These are phyloP conservation scores for Chymomyza procnemis DNA, from an alignment of 2,888 invertebrate species.

Conservation along the genomic window DNA sequence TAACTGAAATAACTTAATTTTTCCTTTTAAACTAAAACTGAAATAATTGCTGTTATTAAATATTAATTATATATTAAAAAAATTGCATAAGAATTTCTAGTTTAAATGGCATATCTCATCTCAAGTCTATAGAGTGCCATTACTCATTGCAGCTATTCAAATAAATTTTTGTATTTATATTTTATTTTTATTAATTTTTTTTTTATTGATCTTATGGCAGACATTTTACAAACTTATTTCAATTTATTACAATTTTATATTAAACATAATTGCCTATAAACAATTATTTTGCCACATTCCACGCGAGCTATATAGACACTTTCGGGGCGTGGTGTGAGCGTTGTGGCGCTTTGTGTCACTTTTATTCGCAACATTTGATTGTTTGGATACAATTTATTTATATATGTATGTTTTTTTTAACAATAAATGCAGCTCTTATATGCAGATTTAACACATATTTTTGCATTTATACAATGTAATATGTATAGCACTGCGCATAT, in stretches of 20 bases:
- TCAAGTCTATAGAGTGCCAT: too few relatives aligned
- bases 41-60: too few relatives aligned
- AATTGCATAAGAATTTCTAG: too few relatives aligned
- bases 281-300: constrained; percentile 71
- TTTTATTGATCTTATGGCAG: neutral
- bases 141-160: too few relatives aligned
- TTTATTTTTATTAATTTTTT: neutral
- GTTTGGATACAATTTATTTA: too few relatives aligned
- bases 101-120: too few relatives aligned
- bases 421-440: neutral
- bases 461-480: neutral
- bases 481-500: neutral
- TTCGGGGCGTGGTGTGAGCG: constrained; percentile 18
- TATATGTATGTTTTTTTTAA: neutral
- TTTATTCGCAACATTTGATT: neutral
- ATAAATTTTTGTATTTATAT: neutral
- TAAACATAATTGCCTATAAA: constrained; percentile 65
- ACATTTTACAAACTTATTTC: constrained; percentile 11
- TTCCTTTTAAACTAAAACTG: too few relatives aligned
- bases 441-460: neutral
- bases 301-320: constrained; percentile 37
- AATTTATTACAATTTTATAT: constrained; percentile 49
- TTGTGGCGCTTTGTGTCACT: neutral
- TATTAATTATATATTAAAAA: too few relatives aligned
- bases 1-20: too few relatives aligned